Evolutionary conservation across 2,888 invertebrate species (phyloP).

Genomic region (Hedychridium roseum): DNA sequence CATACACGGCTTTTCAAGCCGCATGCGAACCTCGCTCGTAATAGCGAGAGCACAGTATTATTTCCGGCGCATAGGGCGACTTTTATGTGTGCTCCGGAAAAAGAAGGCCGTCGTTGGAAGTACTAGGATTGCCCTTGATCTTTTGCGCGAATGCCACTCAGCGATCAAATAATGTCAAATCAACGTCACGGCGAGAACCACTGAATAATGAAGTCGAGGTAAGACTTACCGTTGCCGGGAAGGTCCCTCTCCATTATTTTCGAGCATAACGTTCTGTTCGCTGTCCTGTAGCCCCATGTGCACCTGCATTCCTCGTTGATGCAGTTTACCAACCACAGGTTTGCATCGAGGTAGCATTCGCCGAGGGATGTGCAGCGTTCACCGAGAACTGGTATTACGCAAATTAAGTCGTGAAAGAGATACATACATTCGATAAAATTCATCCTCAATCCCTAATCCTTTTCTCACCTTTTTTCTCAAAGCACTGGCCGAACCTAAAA

Average conservation of each 20-base stretch:
- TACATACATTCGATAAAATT: no score
- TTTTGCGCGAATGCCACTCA: neutral
- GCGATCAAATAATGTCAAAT: neutral
- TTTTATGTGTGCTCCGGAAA: constrained; percentile 11
- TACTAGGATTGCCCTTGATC: constrained; percentile 1
- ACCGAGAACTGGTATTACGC: constrained; percentile 38
- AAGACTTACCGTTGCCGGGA: constrained; percentile 17
- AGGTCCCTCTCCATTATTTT: neutral
- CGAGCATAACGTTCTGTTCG: constrained; percentile 11
- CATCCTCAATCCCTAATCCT: no score
- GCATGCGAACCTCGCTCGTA: constrained; percentile 25
- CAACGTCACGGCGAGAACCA: neutral
- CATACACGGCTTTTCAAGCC: constrained; percentile 14
- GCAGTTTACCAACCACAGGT: constrained; percentile 19
- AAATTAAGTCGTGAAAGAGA: no score
- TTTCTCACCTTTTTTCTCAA: constrained; percentile 25
- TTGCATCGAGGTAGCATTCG: constrained; percentile 42
- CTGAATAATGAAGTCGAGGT: constrained; percentile 12
- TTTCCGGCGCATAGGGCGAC: constrained; percentile 17
- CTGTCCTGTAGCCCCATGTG: constrained; percentile 20
- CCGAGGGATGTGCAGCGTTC: constrained; percentile 32
- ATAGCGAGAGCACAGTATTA: constrained; percentile 28
- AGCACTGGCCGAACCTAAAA: constrained; percentile 23
- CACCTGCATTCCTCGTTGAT: constrained; percentile 33
- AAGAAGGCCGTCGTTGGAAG: constrained; percentile 13